Evolutionary conservation across 2,113 vertebrate genomes (phyloP).

Genomic region (Anseranas semipalmata): DNA sequence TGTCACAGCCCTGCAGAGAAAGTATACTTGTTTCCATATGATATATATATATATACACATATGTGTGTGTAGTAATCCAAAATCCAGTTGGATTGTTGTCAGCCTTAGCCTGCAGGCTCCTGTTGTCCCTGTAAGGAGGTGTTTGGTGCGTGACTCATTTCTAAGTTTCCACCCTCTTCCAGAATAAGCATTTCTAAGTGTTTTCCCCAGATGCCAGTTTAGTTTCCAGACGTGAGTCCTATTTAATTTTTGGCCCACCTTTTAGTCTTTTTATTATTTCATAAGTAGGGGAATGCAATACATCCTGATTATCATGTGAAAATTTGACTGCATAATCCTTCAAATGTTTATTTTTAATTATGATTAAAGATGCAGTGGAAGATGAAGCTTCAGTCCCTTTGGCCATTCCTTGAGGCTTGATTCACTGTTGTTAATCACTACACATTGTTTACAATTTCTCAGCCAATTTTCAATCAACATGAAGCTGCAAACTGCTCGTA

Average conservation of each 20-base stretch:
- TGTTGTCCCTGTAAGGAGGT: neutral
- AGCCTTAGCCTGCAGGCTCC: neutral
- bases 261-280: neutral
- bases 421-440: conserved; percentile 24
- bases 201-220: neutral
- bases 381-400: neutral
- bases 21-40: neutral
- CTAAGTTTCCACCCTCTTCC: neutral
- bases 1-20: neutral
- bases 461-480: conserved; percentile 52
- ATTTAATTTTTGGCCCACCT: neutral
- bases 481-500: conserved; percentile 41
- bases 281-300: neutral
- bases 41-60: fast-evolving
- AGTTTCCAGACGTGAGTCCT: neutral
- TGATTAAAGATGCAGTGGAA: neutral
- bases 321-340: neutral
- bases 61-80: neutral
- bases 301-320: neutral
- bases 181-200: neutral
- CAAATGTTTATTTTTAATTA: conserved; percentile 6
- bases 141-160: neutral
- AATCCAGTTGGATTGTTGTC: neutral
- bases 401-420: neutral
- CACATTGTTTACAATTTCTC: conserved; percentile 34